Conservation (phyloP, 2,113 vertebrate genomes). For the Planiliza haematocheilus region DNA sequence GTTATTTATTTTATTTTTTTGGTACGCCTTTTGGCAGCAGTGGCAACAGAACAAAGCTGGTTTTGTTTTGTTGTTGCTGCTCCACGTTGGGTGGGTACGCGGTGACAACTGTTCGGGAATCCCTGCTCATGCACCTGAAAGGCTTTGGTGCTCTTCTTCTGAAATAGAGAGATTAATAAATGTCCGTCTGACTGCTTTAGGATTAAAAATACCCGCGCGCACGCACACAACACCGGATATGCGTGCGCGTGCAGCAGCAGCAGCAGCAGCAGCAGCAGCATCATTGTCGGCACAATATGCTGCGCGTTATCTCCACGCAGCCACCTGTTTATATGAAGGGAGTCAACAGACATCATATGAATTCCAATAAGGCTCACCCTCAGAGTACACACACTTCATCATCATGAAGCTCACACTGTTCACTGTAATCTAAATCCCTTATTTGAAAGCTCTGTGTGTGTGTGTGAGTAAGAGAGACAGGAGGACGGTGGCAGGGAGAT, state of each 20-base stretch:
- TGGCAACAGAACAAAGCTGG: slow-evolving; percentile 41
- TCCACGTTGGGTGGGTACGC: slow-evolving; percentile 34
- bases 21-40: slow-evolving; percentile 28
- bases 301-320: slow-evolving; percentile 77
- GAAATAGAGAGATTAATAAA: slow-evolving; percentile 78
- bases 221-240: neutral
- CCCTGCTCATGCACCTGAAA: slow-evolving; percentile 68
- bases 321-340: slow-evolving; percentile 80
- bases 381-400: slow-evolving; percentile 70
- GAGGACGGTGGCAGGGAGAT: slow-evolving; percentile 54
- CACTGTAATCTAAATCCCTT: slow-evolving; percentile 78
- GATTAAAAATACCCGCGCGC: slow-evolving; percentile 29
- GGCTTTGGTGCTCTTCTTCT: slow-evolving; percentile 45
- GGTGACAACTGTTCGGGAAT: slow-evolving; percentile 69
- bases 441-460: slow-evolving; percentile 60
- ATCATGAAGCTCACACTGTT: slow-evolving; percentile 57
- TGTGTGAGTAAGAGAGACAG: slow-evolving; percentile 37
- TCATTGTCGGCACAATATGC: slow-evolving; percentile 59
- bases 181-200: slow-evolving; percentile 66
- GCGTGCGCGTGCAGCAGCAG: neutral
- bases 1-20: no score
- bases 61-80: slow-evolving; percentile 57
- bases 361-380: slow-evolving; percentile 78
- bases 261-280: slow-evolving; percentile 1
- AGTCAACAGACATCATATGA: slow-evolving; percentile 79